Conservation (phyloP, 1,140 invertebrate species). For the Drosophila nasuta region DNA sequence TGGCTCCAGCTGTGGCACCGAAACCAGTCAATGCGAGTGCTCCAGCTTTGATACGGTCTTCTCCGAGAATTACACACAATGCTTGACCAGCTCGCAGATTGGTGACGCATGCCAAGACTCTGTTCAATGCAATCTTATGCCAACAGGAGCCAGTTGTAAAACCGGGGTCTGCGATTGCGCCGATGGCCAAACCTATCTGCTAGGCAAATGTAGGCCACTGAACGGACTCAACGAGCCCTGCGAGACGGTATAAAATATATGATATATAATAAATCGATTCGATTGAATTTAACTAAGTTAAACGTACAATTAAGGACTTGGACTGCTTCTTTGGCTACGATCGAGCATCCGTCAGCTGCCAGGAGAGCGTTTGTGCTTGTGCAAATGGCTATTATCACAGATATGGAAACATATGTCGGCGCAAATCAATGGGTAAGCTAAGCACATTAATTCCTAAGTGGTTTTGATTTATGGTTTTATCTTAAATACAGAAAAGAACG, state of each 20-base stretch:
- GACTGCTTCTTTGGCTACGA: conserved; percentile 84
- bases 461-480: background rate
- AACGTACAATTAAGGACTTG: conserved; percentile 56
- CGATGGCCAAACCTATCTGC: conserved; percentile 81
- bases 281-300: background rate
- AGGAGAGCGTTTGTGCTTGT: conserved; percentile 78
- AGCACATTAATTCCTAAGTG: background rate
- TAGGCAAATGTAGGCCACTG: conserved; percentile 78
- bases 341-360: conserved; percentile 78
- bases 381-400: conserved; percentile 84
- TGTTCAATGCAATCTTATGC: conserved; percentile 85
- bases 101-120: conserved; percentile 80
- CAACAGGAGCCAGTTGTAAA: conserved; percentile 84
- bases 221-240: conserved; percentile 74
- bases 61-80: conserved; percentile 69
- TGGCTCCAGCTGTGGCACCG: conserved; percentile 64
- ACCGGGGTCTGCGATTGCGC: conserved; percentile 84
- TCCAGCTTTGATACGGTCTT: conserved; percentile 68
- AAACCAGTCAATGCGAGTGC: conserved; percentile 64
- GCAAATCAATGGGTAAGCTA: conserved; percentile 82
- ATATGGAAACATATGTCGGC: conserved; percentile 84
- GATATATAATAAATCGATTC: no score
- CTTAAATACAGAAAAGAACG: conserved; percentile 64
- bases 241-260: conserved; percentile 54
- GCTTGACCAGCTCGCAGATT: conserved; percentile 78